These are phyloP conservation scores for Mobula hypostoma DNA, from an alignment of 2,113 vertebrate species.

Conservation along the genomic window DNA sequence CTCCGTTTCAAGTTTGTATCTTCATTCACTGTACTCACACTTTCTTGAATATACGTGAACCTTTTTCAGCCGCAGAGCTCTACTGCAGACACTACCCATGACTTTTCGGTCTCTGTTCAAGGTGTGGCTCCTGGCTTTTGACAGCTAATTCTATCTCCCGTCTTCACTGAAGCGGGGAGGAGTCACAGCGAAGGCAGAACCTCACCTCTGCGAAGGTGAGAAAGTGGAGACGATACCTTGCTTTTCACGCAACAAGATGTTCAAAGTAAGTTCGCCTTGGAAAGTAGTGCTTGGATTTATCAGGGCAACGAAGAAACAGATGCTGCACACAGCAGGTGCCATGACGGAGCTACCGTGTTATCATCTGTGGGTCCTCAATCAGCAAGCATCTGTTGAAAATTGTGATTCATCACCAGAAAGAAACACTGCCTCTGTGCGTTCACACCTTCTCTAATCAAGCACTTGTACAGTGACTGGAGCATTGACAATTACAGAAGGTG, in stretches of 20 bases:
- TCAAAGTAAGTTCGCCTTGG: not conserved
- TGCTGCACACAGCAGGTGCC: slow-evolving; percentile 32
- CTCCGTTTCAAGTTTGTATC: not conserved
- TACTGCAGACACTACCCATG: not conserved
- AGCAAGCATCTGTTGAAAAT: slow-evolving; percentile 28
- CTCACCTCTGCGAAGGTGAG: not conserved
- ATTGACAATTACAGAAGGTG: not conserved
- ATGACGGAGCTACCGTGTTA: not conserved
- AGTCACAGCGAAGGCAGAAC: not conserved
- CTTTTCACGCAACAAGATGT: too few relatives aligned
- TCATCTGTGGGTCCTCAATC: slow-evolving; percentile 29
- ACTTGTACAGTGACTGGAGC: slow-evolving; percentile 1
- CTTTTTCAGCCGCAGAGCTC: not conserved
- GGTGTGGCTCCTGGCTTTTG: not conserved
- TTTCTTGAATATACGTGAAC: not conserved
- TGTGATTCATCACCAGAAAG: slow-evolving; percentile 16
- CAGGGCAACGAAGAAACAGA: slow-evolving; percentile 17
- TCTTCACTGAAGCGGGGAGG: not conserved
- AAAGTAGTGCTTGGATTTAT: not conserved
- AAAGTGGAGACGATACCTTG: not conserved
- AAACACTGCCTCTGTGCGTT: slow-evolving; percentile 14
- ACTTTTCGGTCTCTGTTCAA: not conserved
- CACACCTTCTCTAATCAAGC: slow-evolving; percentile 10
- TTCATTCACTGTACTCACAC: not conserved
- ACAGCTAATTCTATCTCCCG: not conserved